These are phyloP conservation scores for Seriola rivoliana DNA, from an alignment of 2,113 vertebrate species.

Conservation along the genomic window DNA sequence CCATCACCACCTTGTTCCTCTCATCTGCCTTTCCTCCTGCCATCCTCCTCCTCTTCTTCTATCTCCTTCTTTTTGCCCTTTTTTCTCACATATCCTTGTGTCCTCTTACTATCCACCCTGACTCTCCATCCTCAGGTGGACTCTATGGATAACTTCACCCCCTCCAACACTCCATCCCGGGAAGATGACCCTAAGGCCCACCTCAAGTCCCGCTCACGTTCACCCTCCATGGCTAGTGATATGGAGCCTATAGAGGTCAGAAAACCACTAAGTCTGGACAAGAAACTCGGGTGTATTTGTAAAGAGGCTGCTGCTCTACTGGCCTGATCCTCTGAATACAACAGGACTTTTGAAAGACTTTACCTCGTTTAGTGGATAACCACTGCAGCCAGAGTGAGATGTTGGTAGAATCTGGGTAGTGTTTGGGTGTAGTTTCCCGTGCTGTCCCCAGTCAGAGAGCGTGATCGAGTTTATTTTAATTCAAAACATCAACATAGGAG, in stretches of 20 bases:
- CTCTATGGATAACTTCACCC: conserved; percentile 92
- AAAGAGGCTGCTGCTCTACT: background rate
- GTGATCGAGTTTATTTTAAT: background rate
- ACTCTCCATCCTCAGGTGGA: conserved; percentile 85
- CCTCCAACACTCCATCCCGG: conserved; percentile 91
- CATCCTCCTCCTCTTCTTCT: conserved; percentile 5
- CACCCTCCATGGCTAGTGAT: conserved; percentile 93
- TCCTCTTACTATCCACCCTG: background rate
- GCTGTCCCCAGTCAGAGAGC: background rate
- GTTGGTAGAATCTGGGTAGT: too few relatives aligned
- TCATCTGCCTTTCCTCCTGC: background rate
- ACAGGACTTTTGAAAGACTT: background rate
- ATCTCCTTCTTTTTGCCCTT: background rate
- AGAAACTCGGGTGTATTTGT: background rate
- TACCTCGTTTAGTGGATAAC: too few relatives aligned
- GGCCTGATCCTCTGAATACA: background rate
- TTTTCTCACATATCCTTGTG: background rate
- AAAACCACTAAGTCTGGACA: background rate
- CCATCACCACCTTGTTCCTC: conserved; percentile 2
- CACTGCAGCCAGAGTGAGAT: background rate
- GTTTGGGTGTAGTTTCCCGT: background rate
- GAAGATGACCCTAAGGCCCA: conserved; percentile 91
- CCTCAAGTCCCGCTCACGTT: conserved; percentile 89
- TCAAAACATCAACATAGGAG: background rate
- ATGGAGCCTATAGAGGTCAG: conserved; percentile 92